Base-by-base conservation (phyloP, 2,888 invertebrate species). In the Drosophila picticornis region DNA sequence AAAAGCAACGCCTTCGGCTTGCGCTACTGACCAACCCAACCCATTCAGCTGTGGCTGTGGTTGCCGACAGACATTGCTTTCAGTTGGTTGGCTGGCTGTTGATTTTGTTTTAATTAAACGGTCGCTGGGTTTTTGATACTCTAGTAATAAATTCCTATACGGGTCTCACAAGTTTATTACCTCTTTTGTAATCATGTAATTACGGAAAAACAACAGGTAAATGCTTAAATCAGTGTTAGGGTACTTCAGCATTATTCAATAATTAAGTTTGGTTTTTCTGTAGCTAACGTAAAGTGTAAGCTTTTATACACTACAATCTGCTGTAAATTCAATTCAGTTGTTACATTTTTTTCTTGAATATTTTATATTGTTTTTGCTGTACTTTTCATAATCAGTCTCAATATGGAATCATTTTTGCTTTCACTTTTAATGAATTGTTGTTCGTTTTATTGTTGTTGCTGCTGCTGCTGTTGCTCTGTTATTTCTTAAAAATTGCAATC, bases 371-470 rank as follows among this genome's bases (percentile, higher is more conserved):
- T 74, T 72, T 79, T 71, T 81, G 64, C 51, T 65, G 74, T 69
- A 69, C 61, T 88, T 86, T 87, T 87, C 90, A 88, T 87, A 86
- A 90, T 86, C 82, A 63, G 72, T 83, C 62, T 69, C 75, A 69
- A 86, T 84, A 86, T 88, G 87, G 84, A 88, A 82, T 88, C 80
- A 86, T 82, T 86, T 77, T 86, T 77, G 89, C 87, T 88, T 88
- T 88, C 87, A 88, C 87, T 88, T 88, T 88, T 86, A 86, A 86
- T 86, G 77, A 90, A 86, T 80, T 72, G 88, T 67, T 72, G 61
- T 63, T 63, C 52, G 57, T 38, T 62, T 48, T 61, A 31, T 65
- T 46, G 43, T 58, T 48, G 7, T 59, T 57, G 40, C 36, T 53
- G 31, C 43, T 46, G 46, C 0, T 46, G 46, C 56, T 73, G 52